These are phyloP conservation scores for Ctenopoma kingsleyae DNA, from an alignment of 2,797 vertebrate species.

Conservation along the genomic window DNA sequence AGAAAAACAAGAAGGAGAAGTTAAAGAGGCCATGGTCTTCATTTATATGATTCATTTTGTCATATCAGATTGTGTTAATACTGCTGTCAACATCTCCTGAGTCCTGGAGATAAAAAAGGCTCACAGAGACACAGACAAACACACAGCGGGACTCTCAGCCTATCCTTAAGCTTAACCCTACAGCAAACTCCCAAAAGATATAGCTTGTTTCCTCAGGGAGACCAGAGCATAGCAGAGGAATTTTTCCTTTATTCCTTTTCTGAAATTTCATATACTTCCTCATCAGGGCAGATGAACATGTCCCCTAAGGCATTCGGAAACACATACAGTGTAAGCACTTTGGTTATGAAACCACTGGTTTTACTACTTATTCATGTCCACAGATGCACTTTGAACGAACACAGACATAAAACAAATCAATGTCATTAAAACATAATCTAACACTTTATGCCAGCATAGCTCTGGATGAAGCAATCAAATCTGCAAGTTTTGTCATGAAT, in stretches of 20 bases:
- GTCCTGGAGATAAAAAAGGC: slow-evolving; percentile 42
- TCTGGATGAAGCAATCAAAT: slow-evolving; percentile 57
- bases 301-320: slow-evolving; percentile 23
- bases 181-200: slow-evolving; percentile 46
- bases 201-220: slow-evolving; percentile 31
- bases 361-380: slow-evolving; percentile 37
- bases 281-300: slow-evolving; percentile 43
- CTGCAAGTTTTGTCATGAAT: slow-evolving; percentile 54
- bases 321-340: background rate
- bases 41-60: slow-evolving; percentile 84
- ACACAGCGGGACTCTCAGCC: slow-evolving; percentile 23
- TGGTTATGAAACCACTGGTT: slow-evolving; percentile 41
- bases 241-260: slow-evolving; percentile 22
- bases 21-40: slow-evolving; percentile 75
- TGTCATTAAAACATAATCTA: slow-evolving; percentile 56
- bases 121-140: slow-evolving; percentile 48
- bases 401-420: slow-evolving; percentile 49
- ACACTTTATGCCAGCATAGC: slow-evolving; percentile 52
- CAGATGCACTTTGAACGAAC: slow-evolving; percentile 38
- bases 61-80: slow-evolving; percentile 79
- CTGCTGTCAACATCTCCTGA: slow-evolving; percentile 64
- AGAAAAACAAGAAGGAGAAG: slow-evolving; percentile 57
- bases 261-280: slow-evolving; percentile 41
- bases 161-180: slow-evolving; percentile 51
- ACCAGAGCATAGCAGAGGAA: background rate